These are phyloP conservation scores for Eudemis profundana DNA, from an alignment of 2,888 invertebrate species.

Conservation along the genomic window DNA sequence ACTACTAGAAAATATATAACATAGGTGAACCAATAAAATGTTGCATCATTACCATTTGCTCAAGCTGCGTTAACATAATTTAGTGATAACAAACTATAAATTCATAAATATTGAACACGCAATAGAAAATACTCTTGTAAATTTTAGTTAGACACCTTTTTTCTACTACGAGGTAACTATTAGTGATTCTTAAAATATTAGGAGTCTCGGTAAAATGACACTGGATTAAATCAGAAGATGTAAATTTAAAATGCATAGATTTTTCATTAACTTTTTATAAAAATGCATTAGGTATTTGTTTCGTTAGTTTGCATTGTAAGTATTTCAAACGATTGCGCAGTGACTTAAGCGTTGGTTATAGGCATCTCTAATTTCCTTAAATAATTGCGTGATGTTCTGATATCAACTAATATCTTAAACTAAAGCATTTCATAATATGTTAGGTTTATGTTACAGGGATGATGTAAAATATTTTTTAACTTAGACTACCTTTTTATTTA, in stretches of 20 bases:
- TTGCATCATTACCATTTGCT: too few relatives aligned
- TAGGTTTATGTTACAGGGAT: conserved; percentile 33
- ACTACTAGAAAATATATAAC: conserved; percentile 6
- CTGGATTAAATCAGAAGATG: too few relatives aligned
- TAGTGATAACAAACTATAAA: neutral
- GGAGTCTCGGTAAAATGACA: too few relatives aligned
- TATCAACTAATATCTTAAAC: conserved; percentile 19
- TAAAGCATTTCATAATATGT: conserved; percentile 33
- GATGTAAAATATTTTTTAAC: conserved; percentile 13
- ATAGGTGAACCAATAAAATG: neutral
- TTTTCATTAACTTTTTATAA: neutral
- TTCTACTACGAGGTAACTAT: neutral
- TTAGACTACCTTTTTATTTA: neutral
- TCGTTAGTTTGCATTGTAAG: neutral
- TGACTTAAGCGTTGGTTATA: conserved; percentile 11
- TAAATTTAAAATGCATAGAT: too few relatives aligned
- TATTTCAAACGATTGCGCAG: neutral
- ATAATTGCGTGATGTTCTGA: conserved; percentile 20
- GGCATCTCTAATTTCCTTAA: neutral
- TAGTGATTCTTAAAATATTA: too few relatives aligned
- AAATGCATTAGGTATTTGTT: neutral
- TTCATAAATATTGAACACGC: neutral
- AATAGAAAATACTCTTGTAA: neutral
- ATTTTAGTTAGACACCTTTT: neutral
- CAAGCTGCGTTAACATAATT: neutral